Evolutionary conservation across 2,888 invertebrate species (phyloP), one percentile per base, ranked within the genome.

Genomic region (Napeogenes inachia): DNA sequence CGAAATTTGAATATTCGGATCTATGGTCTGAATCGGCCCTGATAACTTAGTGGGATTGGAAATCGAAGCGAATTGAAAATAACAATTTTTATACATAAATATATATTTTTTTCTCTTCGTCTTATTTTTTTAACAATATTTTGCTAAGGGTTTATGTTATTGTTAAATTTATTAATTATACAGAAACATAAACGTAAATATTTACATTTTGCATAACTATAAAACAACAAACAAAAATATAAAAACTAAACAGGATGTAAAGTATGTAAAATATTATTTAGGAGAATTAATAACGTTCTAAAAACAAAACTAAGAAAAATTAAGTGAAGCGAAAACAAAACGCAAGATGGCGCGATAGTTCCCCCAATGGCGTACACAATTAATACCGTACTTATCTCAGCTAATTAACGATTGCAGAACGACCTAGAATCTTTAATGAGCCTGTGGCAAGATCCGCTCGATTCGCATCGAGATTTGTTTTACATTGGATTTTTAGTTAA

Each of bases 351-450:
- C 73, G 76, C 80, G 89, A 88, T 87, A 86, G 74, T 67, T 57
- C 73, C 75, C 77, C 85, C 83, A 86, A 85, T 86, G 86, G 85
- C 84, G 81, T 82, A 85, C 82, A 84, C 88, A 89, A 89, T 89
- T 89, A 89, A 89, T 89, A 85, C 86, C 74, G 78, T 76, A 86
- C 82, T 87, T 89, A 89, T 87, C 89, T 88, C 76, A 66, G 70
- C 84, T 89, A 89, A 89, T 89, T 89, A 89, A 85, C 81, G 81
- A 88, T 89, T 88, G 88, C 87, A 83, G 77, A 75, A 74, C 83
- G 88, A 86, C 89, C 89, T 89, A 89, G 89, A 89, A 89, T 89
- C 84, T 83, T 79, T 87, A 89, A 89, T 88, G 88, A 89, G 89
- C 70, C 82, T 87, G 85, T 69, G 76, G 89, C 79, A 88, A 89